phyloP scores from a whole-genome alignment of 2,797 vertebrate species.

The Tauraco hartlaubi region DNA sequence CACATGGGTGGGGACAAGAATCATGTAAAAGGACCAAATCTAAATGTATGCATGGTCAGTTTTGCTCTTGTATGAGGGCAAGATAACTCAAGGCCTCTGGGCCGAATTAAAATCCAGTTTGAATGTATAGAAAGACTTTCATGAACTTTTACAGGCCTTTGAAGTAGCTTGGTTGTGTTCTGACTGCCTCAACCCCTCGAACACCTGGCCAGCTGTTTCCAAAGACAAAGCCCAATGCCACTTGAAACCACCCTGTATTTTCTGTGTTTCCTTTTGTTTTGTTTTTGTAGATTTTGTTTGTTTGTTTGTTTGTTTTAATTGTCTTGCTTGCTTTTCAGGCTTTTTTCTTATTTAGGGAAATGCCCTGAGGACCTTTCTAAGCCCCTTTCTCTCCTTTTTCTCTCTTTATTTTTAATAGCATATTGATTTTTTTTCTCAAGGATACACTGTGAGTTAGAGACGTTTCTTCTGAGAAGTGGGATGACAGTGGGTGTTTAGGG shows the following conservation, averaged over 20 bases:
- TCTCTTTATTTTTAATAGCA: slow-evolving; percentile 25
- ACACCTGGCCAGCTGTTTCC: neutral
- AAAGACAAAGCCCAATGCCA: neutral
- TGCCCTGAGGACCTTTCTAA: slow-evolving; percentile 25
- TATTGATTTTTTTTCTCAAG: slow-evolving; percentile 2
- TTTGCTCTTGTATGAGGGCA: neutral
- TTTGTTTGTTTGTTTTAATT: neutral
- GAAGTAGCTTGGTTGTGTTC: neutral
- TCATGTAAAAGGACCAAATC: neutral
- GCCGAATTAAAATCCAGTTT: neutral
- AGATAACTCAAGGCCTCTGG: neutral
- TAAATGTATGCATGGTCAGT: neutral
- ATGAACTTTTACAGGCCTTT: neutral
- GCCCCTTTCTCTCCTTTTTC: neutral
- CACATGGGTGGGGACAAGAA: neutral
- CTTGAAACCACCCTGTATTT: neutral
- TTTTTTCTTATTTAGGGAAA: slow-evolving; percentile 47
- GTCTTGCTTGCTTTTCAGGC: slow-evolving; percentile 40
- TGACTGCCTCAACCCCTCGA: neutral
- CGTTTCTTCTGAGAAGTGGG: neutral
- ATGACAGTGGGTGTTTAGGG: neutral
- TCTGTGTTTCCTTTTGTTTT: neutral
- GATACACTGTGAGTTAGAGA: neutral
- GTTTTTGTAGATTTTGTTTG: neutral
- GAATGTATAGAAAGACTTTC: neutral